phyloP scores from a whole-genome alignment of 64 coral and sea anemone species.

The Pachyseris speciosa region DNA sequence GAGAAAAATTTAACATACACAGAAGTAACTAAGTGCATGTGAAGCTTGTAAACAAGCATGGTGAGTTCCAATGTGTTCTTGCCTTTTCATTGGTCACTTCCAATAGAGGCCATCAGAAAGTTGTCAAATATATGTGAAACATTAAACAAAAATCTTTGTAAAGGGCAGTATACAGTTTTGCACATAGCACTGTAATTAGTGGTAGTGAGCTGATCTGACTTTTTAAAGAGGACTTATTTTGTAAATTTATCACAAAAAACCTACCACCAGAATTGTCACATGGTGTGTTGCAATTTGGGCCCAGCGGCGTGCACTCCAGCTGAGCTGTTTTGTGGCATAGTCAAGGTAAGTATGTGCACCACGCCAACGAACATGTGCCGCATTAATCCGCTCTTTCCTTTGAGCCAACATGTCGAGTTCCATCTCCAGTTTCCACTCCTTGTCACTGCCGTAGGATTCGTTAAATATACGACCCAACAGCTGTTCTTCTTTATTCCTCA shows the following conservation, averaged over 20 bases:
- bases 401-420: slow-evolving; percentile 80
- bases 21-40: too few species aligned
- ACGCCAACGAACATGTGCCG: slow-evolving; percentile 71
- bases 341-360: slow-evolving; percentile 77
- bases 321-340: slow-evolving; percentile 63
- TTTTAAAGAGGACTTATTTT: neutral
- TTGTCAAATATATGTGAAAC: too few species aligned
- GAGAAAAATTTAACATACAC: too few species aligned
- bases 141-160: too few species aligned
- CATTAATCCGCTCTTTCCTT: slow-evolving; percentile 71
- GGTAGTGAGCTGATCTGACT: too few species aligned
- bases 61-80: too few species aligned
- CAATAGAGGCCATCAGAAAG: too few species aligned
- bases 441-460: slow-evolving; percentile 92
- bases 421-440: slow-evolving; percentile 87
- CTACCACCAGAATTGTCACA: slow-evolving; percentile 77
- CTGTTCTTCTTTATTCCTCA: slow-evolving; percentile 65
- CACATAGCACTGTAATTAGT: too few species aligned
- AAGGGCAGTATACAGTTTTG: too few species aligned
- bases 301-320: slow-evolving; percentile 82
- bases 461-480: slow-evolving; percentile 85
- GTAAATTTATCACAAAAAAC: neutral
- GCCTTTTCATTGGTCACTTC: too few species aligned
- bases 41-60: too few species aligned
- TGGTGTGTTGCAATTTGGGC: slow-evolving; percentile 82